Conservation (phyloP, 2,797 vertebrate species). For the Anabas testudineus region DNA sequence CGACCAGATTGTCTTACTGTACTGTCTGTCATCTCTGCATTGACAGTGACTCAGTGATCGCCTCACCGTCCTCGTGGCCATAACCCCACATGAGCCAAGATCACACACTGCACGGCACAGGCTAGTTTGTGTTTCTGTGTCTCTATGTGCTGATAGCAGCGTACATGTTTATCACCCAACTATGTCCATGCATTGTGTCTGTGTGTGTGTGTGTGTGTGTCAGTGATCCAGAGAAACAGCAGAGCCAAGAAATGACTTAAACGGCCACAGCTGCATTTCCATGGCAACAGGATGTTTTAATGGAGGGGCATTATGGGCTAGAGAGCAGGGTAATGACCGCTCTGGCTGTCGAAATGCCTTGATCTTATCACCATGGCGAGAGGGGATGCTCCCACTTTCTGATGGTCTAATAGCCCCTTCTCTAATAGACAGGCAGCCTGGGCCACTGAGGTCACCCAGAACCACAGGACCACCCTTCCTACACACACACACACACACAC, state of each 20-base stretch:
- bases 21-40: conserved; percentile 27
- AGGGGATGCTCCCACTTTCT: conserved; percentile 82
- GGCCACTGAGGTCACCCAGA: conserved; percentile 74
- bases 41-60: conserved; percentile 41
- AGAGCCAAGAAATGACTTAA: conserved; percentile 74
- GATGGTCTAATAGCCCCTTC: conserved; percentile 78
- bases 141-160: conserved; percentile 24
- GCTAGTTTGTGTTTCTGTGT: conserved; percentile 17
- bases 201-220: conserved; percentile 46
- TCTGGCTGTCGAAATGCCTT: conserved; percentile 83
- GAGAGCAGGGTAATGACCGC: conserved; percentile 81
- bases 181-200: conserved; percentile 44
- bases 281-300: conserved; percentile 76
- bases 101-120: conserved; percentile 23
- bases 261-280: conserved; percentile 78
- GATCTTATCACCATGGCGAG: conserved; percentile 82
- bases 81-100: conserved; percentile 47
- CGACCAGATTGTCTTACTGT: conserved; percentile 27
- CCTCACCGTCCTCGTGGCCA: conserved; percentile 34
- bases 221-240: conserved; percentile 71
- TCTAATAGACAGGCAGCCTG: conserved; percentile 70
- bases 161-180: conserved; percentile 62
- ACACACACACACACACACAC: conserved; percentile 12
- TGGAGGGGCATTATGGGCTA: conserved; percentile 81
- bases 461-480: conserved; percentile 54